Percentiles rank a stretch among this genome's conserved stretches.
Evolutionary conservation across 2,888 invertebrate species (phyloP).

Genomic region (Germaria angustata): DNA sequence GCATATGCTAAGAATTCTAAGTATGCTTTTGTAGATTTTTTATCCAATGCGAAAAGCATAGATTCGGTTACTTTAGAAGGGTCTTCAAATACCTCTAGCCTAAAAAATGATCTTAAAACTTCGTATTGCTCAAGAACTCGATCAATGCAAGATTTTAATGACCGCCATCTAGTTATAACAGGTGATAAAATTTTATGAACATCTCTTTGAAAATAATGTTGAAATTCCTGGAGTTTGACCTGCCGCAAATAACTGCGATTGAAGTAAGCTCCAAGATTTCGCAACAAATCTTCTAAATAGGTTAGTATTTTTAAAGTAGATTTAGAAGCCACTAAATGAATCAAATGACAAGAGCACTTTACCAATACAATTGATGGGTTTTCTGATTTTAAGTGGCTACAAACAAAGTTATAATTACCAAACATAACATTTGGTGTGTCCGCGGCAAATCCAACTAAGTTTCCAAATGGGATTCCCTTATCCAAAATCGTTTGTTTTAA

Average conservation of each 20-base stretch:
- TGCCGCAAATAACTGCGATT: conserved; percentile 4
- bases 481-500: neutral
- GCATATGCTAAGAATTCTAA: too few relatives aligned
- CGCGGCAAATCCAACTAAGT: neutral
- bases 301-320: neutral
- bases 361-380: neutral
- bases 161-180: conserved; percentile 12
- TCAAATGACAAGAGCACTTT: neutral
- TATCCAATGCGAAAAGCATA: too few relatives aligned
- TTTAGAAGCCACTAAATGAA: neutral
- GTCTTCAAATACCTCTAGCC: conserved; percentile 31
- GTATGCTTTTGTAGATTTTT: neutral
- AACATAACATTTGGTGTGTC: neutral
- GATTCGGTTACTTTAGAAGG: conserved; percentile 15
- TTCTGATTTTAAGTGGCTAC: neutral
- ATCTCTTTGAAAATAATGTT: conserved; percentile 3
- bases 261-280: conserved; percentile 18
- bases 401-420: neutral
- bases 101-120: conserved; percentile 18
- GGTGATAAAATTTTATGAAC: conserved; percentile 26
- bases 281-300: neutral
- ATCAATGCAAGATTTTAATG: conserved; percentile 4
- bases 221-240: conserved; percentile 14
- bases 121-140: conserved; percentile 19
- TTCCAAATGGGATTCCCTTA: neutral